A percentile compares a stretch with the other conserved stretches of the same genome.
phyloP scores from a whole-genome alignment of 2,888 invertebrate genomes.

The Nomada ruficornis region DNA sequence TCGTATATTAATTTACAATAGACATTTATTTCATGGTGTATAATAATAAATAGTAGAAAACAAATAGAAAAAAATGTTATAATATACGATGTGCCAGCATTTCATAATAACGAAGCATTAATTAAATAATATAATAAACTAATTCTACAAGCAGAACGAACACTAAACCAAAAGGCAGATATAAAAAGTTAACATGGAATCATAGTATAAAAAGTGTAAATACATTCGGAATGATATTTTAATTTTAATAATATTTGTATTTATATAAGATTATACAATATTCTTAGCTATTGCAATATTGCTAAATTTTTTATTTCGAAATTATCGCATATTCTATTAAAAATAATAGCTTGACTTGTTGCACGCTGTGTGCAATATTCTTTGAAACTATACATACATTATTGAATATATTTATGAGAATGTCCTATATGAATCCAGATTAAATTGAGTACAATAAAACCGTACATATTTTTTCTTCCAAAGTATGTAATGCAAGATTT shows the following conservation, averaged over 20 bases:
- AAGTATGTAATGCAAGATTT: too few species aligned
- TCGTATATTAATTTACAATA: not conserved
- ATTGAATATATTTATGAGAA: too few species aligned
- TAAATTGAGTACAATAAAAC: too few species aligned
- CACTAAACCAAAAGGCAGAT: not conserved
- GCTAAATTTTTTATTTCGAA: too few species aligned
- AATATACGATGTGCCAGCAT: not conserved
- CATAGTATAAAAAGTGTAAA: not conserved
- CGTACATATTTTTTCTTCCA: too few species aligned
- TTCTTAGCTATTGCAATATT: too few species aligned
- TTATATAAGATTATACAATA: too few species aligned
- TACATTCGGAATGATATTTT: not conserved
- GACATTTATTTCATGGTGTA: not conserved
- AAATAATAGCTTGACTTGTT: too few species aligned
- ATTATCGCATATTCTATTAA: too few species aligned
- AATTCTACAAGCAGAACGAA: conserved; percentile 21
- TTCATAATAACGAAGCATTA: not conserved
- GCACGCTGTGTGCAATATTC: too few species aligned
- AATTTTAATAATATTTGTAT: not conserved
- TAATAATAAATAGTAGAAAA: not conserved
- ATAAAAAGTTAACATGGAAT: not conserved
- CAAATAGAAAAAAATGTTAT: not conserved
- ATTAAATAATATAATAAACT: not conserved
- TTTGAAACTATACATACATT: too few species aligned
- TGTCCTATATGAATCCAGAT: too few species aligned